phyloP scores from a whole-genome alignment of 1,140 invertebrate species.

The Ruditapes philippinarum region DNA sequence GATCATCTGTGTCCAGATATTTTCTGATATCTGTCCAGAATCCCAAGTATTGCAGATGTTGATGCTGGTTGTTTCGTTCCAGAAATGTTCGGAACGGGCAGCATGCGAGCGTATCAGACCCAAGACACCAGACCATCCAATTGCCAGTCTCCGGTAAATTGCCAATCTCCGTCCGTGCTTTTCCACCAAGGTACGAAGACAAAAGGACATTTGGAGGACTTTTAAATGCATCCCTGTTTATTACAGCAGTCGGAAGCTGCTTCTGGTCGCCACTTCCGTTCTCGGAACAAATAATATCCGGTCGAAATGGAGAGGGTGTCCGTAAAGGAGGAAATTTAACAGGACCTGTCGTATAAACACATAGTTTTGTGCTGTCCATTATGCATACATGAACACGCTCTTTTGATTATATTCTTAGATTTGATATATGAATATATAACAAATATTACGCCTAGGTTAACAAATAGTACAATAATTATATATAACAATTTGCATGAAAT shows the following conservation, averaged over 20 bases:
- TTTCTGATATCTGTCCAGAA: constrained; percentile 74
- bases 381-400: too few species aligned
- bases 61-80: not conserved
- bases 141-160: constrained; percentile 39
- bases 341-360: too few species aligned
- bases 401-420: too few species aligned
- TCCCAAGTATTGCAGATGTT: constrained; percentile 59
- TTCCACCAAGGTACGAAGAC: constrained; percentile 67
- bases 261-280: not conserved
- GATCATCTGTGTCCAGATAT: constrained; percentile 70
- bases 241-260: not conserved
- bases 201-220: constrained; percentile 62
- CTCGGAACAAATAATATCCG: constrained; percentile 12
- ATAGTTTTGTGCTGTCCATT: too few species aligned
- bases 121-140: constrained; percentile 67
- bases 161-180: constrained; percentile 21
- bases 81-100: constrained; percentile 65
- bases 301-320: not conserved
- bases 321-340: too few species aligned
- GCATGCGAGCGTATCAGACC: constrained; percentile 68
- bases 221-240: not conserved
- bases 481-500: too few species aligned
- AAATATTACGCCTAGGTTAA: too few species aligned
- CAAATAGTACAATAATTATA: too few species aligned
- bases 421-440: too few species aligned